Conservation (phyloP, 2,113 vertebrate genomes). For the Fulmarus glacialis region DNA sequence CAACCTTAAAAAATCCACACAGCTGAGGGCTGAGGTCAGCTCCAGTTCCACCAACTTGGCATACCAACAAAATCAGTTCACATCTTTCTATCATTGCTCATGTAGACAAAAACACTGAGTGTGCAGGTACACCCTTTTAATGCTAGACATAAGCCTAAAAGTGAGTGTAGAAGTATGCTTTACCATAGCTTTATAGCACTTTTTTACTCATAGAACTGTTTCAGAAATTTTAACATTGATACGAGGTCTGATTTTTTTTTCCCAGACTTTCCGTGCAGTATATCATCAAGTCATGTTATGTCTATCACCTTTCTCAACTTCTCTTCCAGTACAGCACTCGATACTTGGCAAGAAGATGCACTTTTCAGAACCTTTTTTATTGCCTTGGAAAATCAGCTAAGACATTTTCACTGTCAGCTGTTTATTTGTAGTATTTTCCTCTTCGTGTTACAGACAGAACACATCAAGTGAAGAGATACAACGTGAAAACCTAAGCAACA, state of each 20-base stretch:
- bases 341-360: background rate
- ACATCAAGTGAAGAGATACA: background rate
- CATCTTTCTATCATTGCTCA: fast-evolving
- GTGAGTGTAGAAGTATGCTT: background rate
- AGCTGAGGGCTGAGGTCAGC: background rate
- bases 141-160: background rate
- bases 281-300: background rate
- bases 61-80: background rate
- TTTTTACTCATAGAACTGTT: background rate
- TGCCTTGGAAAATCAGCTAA: background rate
- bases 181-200: background rate
- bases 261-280: background rate
- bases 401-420: background rate
- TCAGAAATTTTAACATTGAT: background rate
- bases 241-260: background rate
- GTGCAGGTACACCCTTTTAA: background rate
- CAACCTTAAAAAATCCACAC: background rate
- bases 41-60: background rate
- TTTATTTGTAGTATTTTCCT: background rate
- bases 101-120: background rate
- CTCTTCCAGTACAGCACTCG: background rate
- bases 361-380: background rate
- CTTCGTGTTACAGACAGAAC: background rate
- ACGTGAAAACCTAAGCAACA: background rate
- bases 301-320: background rate